A percentile compares a stretch with the other conserved stretches of the same genome.
Evolutionary conservation across 1,140 invertebrate genomes (phyloP).

Genomic region (Ctenoplectra terminalis): DNA sequence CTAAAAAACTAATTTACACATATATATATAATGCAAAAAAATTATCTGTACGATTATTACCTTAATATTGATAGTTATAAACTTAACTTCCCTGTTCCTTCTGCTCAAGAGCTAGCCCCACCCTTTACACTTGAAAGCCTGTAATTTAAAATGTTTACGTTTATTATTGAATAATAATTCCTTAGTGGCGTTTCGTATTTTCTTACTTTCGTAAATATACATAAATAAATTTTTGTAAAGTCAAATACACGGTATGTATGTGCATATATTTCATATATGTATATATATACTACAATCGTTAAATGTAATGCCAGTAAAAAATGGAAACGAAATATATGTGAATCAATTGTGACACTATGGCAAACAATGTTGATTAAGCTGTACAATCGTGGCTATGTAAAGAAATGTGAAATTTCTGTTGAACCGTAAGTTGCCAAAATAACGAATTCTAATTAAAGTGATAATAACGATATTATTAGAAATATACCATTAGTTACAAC

Average conservation of each 20-base stretch:
- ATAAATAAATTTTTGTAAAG: constrained; percentile 82
- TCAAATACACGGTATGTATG: constrained; percentile 66
- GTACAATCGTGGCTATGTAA: constrained; percentile 53
- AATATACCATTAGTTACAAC: constrained; percentile 63
- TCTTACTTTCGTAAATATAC: constrained; percentile 82
- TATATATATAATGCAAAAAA: constrained; percentile 80
- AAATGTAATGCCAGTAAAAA: constrained; percentile 72
- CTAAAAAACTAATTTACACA: constrained; percentile 80
- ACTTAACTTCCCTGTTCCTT: constrained; percentile 72
- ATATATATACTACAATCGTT: constrained; percentile 69
- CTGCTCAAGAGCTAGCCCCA: constrained; percentile 64
- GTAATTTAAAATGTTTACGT: constrained; percentile 78
- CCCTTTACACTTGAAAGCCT: constrained; percentile 55
- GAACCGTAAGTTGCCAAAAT: constrained; percentile 81
- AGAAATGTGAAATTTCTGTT: constrained; percentile 75
- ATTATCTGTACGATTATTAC: constrained; percentile 82
- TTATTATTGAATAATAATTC: constrained; percentile 78
- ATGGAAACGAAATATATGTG: constrained; percentile 71
- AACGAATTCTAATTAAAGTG: constrained; percentile 78
- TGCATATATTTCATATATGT: neutral
- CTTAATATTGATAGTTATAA: constrained; percentile 82
- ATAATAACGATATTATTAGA: constrained; percentile 71
- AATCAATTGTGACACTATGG: constrained; percentile 68
- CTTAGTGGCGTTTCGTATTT: constrained; percentile 82
- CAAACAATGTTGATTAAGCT: constrained; percentile 49